Evolutionary conservation across 2,888 invertebrate genomes (phyloP).

Genomic region (Euplagia quadripunctaria): DNA sequence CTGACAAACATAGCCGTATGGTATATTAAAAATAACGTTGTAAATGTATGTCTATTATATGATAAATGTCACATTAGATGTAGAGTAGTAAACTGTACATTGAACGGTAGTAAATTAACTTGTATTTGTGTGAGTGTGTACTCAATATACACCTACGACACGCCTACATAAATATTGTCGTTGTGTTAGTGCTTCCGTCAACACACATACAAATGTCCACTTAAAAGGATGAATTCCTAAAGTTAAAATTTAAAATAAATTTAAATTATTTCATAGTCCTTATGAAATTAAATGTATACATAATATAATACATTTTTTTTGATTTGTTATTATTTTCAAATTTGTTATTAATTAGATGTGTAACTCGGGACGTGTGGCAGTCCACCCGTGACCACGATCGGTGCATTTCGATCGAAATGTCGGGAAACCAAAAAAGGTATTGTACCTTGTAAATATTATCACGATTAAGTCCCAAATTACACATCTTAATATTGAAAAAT

Average conservation of each 20-base stretch:
- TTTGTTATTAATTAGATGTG: neutral
- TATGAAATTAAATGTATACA: neutral
- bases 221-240: neutral
- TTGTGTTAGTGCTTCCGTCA: neutral
- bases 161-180: neutral
- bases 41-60: neutral
- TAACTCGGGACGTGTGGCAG: no score
- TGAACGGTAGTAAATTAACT: neutral
- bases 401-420: no score
- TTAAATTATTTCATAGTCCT: neutral
- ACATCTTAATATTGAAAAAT: no score
- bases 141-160: neutral
- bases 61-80: neutral
- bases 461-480: no score
- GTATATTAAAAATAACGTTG: neutral
- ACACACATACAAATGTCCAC: neutral
- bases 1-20: neutral
- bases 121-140: neutral
- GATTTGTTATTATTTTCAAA: neutral
- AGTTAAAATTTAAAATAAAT: no score
- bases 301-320: no score
- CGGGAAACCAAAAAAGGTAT: no score
- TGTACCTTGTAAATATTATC: no score
- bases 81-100: neutral
- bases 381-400: no score